Evolutionary conservation across 2,888 invertebrate species (phyloP), one percentile per base, ranked within the genome.

Genomic region (Reticulitermes lucifugus): DNA sequence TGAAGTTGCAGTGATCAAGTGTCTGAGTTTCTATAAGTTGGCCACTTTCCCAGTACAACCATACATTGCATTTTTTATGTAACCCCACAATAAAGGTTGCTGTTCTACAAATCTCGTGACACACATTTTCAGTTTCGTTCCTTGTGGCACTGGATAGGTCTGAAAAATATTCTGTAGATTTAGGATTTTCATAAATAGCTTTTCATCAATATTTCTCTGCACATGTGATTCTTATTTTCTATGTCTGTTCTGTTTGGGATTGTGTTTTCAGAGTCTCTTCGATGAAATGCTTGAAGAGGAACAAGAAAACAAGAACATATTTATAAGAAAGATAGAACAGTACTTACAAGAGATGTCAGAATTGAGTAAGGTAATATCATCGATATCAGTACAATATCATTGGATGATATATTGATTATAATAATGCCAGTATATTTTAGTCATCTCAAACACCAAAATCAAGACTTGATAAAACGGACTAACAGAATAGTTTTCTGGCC

Each of bases 211-310:
- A n/a, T n/a, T 29, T 70, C 25, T 70, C 10, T 12, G 25, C 14
- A 29, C n/a, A 29, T 70, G n/a, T 70, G n/a, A 70, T 70, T 70
- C 25, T 70, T 70, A 70, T n/a, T 70, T 9, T 14, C 46, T 9
- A 46, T 0, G 12, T 46, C 46, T 46, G 46, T 46, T 46, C 70
- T 29, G n/a, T 70, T 12, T 70, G 7, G n/a, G 14, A 4, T 25
- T 70, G 1, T 46, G 9, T 70, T 21, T 73, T 29, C 25, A 73
- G 73, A 21, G 6, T 7, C 41, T 73, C 21, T 73, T 73, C 41
- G 73, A 73, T 10, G 73, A 73, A n/a, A 73, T 73, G 73, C 22
- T 73, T 9, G 41, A 73, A 12, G 73, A 73, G 73, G 73, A 73
- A 6, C 29, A 41, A 21, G 73, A 73, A 41, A 73, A 29, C 18